Percentiles rank a stretch among this genome's conserved stretches.
Evolutionary conservation across 2,113 vertebrate genomes (phyloP).

Genomic region (Phalacrocorax aristotelis): DNA sequence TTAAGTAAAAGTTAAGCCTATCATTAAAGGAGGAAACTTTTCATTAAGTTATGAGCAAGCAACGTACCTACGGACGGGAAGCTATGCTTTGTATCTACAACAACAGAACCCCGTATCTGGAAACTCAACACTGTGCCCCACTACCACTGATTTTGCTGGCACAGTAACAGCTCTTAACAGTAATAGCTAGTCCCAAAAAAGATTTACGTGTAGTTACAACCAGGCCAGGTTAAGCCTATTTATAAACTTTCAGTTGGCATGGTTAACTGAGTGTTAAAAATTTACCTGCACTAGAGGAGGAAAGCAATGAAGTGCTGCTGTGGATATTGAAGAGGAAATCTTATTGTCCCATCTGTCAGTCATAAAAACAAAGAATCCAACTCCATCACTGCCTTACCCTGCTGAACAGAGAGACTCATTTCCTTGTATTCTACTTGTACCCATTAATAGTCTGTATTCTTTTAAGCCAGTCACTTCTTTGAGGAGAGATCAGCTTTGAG

Average conservation of each 20-base stretch:
- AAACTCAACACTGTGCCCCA: neutral
- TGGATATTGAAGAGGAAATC: neutral
- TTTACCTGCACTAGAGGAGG: neutral
- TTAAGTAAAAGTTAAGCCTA: neutral
- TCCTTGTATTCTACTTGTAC: neutral
- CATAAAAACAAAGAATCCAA: neutral
- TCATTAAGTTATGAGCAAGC: neutral
- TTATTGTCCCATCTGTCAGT: neutral
- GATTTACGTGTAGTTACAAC: neutral
- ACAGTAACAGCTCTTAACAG: neutral
- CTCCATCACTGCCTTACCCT: neutral
- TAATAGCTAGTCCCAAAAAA: neutral
- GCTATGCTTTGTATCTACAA: neutral
- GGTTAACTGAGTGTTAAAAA: neutral
- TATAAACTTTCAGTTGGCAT: neutral
- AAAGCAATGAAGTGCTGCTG: neutral
- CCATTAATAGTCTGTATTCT: slow-evolving; percentile 11
- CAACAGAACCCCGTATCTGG: neutral
- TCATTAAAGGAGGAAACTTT: neutral
- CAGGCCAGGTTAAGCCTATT: neutral
- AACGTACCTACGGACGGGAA: neutral
- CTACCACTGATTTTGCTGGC: neutral
- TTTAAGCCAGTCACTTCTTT: neutral
- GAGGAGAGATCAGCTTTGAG: neutral
- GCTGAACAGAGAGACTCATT: neutral